A percentile compares a stretch with the other conserved stretches of the same genome.
These are phyloP conservation scores for Mastigias papua DNA, from an alignment of 30 jellyfish, hydroid and myxozoan genomes.

Conservation along the genomic window DNA sequence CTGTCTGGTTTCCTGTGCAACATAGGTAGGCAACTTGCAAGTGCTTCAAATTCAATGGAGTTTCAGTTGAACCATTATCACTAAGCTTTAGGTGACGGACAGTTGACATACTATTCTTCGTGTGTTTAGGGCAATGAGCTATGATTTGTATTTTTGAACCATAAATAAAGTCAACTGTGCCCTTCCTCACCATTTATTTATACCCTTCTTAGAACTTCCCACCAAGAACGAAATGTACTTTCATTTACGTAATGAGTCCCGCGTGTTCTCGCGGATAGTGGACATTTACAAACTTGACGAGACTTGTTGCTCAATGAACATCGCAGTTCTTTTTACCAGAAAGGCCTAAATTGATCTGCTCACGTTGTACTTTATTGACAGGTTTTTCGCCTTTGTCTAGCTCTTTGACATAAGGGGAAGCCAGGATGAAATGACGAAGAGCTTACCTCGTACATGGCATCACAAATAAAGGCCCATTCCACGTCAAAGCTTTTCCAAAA, in stretches of 20 bases:
- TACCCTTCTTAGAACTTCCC: neutral
- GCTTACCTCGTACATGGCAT: conserved; percentile 60
- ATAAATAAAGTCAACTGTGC: no score
- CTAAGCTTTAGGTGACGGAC: no score
- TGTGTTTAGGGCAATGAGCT: no score
- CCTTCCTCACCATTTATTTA: neutral
- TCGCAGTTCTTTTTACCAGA: conserved; percentile 10
- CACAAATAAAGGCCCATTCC: conserved; percentile 38
- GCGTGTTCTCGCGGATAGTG: conserved; percentile 52
- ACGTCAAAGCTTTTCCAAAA: conserved; percentile 34
- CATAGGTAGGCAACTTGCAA: no score
- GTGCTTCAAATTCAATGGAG: no score
- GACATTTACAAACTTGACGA: conserved; percentile 11
- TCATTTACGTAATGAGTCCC: neutral
- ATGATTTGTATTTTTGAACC: no score
- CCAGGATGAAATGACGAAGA: conserved; percentile 41
- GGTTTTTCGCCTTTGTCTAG: conserved; percentile 8
- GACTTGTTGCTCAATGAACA: conserved; percentile 20
- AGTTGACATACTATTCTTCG: no score
- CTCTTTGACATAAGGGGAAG: neutral
- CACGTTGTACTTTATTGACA: conserved; percentile 8
- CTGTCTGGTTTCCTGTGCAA: no score
- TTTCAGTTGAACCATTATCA: no score
- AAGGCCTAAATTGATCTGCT: conserved; percentile 38
- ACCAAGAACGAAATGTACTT: no score